Evolutionary conservation across 2,797 vertebrate species (phyloP), one percentile per base, ranked within the genome.

Genomic region (Mormyrops boulengeri): DNA sequence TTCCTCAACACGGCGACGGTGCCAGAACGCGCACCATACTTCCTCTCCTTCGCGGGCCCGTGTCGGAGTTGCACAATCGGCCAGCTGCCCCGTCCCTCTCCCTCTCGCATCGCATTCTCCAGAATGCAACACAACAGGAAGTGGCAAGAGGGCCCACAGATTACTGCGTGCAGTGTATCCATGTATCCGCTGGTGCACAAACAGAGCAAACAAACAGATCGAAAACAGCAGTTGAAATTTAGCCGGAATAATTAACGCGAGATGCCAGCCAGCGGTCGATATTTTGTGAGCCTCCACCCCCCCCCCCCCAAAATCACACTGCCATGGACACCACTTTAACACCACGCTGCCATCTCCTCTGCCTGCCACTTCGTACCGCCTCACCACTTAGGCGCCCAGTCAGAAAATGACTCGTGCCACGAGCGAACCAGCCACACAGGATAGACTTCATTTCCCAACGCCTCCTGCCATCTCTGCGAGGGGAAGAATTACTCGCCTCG

Each of bases 71-170:
- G 89, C 89, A 87, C 89, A 89, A 89, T 49, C 84, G 34, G 47
- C 49, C 89, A 89, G 89, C 89, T 89, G 89, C 89, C 82, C 66
- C 49, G 5, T 34, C 38, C 22, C 60, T 34, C 87, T 66, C 88
- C 38, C 60, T 44, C 53, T 88, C 60, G 41, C 44, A 7, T 19
- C 41, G 84, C 84, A 89, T 87, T 87, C 89, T 89, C 89, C 89
- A 77, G 11, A 87, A 87, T 49, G 22, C 80, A 87, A 57, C 84
- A 87, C 89, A 87, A 89, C 84, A 89, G 89, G 89, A 89, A 89
- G 84, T 87, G 62, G 19, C 57, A 87, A 41, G 22, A 50, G 55
- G 77, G 44, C 22, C 82, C 80, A 50, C 44, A 85, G 80, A 89
- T 62, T 38, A 30, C n/a, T 66, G 44, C 6, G 17, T 62, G 50